Conservation (phyloP, 2,113 vertebrate species). For the Grantiella picta region DNA sequence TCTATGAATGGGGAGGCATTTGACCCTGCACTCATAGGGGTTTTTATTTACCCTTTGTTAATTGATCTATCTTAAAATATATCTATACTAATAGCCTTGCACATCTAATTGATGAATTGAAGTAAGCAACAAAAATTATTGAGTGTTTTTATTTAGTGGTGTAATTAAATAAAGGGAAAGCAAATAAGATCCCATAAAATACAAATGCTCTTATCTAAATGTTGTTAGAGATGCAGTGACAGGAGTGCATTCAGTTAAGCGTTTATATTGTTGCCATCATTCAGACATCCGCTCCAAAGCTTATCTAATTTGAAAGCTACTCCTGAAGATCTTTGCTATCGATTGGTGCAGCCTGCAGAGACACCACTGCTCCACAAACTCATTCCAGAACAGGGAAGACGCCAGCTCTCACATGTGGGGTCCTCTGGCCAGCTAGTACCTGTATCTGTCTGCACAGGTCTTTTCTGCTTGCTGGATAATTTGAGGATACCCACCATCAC, state of each 20-base stretch:
- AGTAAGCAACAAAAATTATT: neutral
- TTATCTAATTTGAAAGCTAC: constrained; percentile 22
- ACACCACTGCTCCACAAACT: neutral
- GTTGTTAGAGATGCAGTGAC: constrained; percentile 2
- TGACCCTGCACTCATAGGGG: neutral
- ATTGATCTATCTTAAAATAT: constrained; percentile 8
- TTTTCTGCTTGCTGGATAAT: neutral
- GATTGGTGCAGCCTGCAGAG: neutral
- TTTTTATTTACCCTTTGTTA: constrained; percentile 9
- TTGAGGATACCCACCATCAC: neutral
- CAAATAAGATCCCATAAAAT: constrained; percentile 26
- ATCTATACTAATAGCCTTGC: neutral
- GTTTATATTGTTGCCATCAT: constrained; percentile 3
- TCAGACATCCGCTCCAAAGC: neutral
- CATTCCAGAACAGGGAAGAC: neutral
- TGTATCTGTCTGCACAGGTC: neutral
- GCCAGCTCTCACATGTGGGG: neutral
- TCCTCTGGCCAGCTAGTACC: neutral
- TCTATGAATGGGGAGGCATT: neutral
- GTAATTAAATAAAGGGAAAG: neutral
- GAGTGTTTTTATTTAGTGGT: neutral
- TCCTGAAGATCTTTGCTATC: constrained; percentile 16
- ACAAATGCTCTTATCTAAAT: neutral
- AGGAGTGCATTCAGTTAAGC: constrained; percentile 9
- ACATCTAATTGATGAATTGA: constrained; percentile 21